Percentiles rank a stretch among this genome's conserved stretches.
phyloP scores from a whole-genome alignment of 1,140 invertebrate genomes.

The Drosophila albomicans region DNA sequence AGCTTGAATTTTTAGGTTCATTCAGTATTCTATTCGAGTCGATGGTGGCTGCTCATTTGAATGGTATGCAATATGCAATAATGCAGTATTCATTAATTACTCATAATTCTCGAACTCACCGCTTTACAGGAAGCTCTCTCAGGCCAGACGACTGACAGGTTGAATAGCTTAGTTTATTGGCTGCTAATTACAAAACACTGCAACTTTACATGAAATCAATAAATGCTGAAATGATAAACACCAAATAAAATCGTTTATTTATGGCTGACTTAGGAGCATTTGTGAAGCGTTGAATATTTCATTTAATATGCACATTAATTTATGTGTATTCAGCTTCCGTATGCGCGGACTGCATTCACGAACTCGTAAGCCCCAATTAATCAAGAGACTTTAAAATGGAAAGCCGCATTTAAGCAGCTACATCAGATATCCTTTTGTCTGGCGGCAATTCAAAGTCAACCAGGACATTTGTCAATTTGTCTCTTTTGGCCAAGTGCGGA shows the following conservation, averaged over 20 bases:
- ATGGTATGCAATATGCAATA: constrained; percentile 23
- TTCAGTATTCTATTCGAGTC: constrained; percentile 1
- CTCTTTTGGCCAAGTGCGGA: constrained; percentile 32
- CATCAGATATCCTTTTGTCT: constrained; percentile 1
- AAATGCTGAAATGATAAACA: constrained; percentile 70
- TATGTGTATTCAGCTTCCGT: constrained; percentile 70
- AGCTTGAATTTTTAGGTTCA: not conserved
- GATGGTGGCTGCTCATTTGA: constrained; percentile 10
- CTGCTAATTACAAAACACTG: constrained; percentile 61
- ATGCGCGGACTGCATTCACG: constrained; percentile 38
- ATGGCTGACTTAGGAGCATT: constrained; percentile 56
- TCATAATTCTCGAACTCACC: constrained; percentile 16
- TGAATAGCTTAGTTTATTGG: constrained; percentile 51
- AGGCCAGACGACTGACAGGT: constrained; percentile 24
- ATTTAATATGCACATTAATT: constrained; percentile 77
- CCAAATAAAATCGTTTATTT: constrained; percentile 78
- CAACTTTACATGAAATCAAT: constrained; percentile 53
- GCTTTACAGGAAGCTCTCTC: constrained; percentile 57
- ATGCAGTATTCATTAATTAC: constrained; percentile 43
- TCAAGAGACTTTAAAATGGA: constrained; percentile 60
- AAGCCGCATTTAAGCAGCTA: constrained; percentile 21
- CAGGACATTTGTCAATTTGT: constrained; percentile 71
- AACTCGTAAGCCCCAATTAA: constrained; percentile 66
- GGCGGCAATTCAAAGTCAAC: constrained; percentile 35
- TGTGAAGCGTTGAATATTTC: constrained; percentile 62